A percentile compares a stretch with the other conserved stretches of the same genome.
phyloP scores from a whole-genome alignment of 2,113 vertebrate genomes.

The Lonchura striata region DNA sequence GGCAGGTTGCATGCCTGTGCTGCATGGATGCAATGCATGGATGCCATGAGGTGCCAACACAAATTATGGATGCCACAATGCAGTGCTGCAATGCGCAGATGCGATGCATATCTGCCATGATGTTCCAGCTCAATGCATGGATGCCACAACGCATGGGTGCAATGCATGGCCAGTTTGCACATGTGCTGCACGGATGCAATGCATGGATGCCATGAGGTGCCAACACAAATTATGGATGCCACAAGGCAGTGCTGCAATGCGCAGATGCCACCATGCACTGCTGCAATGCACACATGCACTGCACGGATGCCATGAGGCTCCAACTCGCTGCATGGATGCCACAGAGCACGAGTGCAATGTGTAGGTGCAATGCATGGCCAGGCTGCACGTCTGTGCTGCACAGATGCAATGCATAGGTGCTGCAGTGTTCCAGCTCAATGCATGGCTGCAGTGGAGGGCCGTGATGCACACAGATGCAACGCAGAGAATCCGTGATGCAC shows the following conservation, averaged over 20 bases:
- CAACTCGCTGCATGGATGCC: no score
- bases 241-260: background rate
- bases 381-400: no score
- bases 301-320: rapidly evolving
- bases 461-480: no score
- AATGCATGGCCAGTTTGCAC: rapidly evolving
- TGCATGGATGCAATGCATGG: rapidly evolving
- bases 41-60: rapidly evolving
- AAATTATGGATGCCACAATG: no score
- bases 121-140: rapidly evolving
- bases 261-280: rapidly evolving
- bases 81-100: no score
- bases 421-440: background rate
- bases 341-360: background rate
- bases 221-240: rapidly evolving
- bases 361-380: rapidly evolving
- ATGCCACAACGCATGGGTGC: background rate
- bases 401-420: rapidly evolving
- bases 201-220: background rate
- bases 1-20: background rate
- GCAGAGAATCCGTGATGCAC: rapidly evolving
- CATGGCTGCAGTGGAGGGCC: background rate
- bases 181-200: rapidly evolving
- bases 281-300: background rate
- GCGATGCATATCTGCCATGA: background rate